phyloP scores from a whole-genome alignment of 2,888 invertebrate genomes.

The Leptopterna dolabrata region DNA sequence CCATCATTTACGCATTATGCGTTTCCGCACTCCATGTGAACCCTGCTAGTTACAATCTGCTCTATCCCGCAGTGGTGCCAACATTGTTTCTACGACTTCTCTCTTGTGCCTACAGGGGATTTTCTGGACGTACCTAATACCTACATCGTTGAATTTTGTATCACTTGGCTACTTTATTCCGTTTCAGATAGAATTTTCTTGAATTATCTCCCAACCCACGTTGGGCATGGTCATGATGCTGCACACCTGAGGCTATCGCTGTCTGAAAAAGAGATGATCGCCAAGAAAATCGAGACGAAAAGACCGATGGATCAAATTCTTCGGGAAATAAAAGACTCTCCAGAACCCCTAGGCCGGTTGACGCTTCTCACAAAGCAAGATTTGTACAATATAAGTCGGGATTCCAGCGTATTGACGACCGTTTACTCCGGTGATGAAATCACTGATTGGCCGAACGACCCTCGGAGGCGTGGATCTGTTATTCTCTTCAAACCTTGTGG shows the following conservation, averaged over 20 bases:
- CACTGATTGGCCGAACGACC: background rate
- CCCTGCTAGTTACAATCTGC: no score
- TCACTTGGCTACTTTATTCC: no score
- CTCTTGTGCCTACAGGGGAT: no score
- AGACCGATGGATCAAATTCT: background rate
- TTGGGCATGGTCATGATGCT: background rate
- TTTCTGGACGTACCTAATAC: background rate
- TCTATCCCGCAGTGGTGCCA: no score
- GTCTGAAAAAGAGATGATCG: conserved; percentile 15
- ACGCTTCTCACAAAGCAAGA: conserved; percentile 19
- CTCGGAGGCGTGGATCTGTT: background rate
- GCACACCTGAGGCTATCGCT: background rate
- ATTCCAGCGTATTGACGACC: background rate
- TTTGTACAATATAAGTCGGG: conserved; percentile 4
- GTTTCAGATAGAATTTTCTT: conserved; percentile 21
- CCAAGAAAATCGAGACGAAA: background rate
- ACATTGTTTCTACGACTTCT: no score
- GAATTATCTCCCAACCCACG: conserved; percentile 5
- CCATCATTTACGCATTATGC: no score
- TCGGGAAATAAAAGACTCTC: background rate
- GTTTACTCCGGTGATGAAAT: background rate
- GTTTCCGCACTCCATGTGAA: no score
- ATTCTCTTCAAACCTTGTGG: conserved; percentile 10
- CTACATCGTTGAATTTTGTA: no score
- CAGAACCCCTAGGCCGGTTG: background rate